These are phyloP conservation scores for Holothuria leucospilota DNA, from an alignment of 53 echinoderm and acorn worm genomes.

Conservation along the genomic window DNA sequence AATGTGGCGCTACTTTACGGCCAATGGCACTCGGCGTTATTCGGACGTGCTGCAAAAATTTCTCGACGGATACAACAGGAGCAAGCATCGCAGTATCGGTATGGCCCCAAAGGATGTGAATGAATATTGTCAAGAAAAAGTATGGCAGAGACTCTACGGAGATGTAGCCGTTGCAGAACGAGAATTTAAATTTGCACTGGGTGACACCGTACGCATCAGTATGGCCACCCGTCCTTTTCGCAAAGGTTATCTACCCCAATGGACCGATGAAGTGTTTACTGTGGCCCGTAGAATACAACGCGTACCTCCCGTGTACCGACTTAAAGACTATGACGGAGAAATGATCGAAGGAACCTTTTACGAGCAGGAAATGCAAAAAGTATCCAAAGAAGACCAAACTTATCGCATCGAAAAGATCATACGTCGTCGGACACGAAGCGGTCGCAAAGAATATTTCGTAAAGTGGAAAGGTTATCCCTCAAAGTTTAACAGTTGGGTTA, in stretches of 20 bases:
- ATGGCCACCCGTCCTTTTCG: constrained; percentile 40
- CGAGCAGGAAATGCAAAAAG: constrained; percentile 51
- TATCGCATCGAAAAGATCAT: constrained; percentile 41
- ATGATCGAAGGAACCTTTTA: constrained; percentile 1
- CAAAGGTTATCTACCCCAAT: constrained; percentile 50
- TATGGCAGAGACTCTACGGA: constrained; percentile 48
- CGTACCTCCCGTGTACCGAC: constrained; percentile 18
- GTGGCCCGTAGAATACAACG: not conserved
- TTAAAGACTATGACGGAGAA: constrained; percentile 38
- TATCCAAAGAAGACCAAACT: not conserved
- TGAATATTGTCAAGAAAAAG: constrained; percentile 27
- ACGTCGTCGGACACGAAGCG: not conserved
- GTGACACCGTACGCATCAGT: constrained; percentile 25
- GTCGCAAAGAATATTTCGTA: constrained; percentile 37
- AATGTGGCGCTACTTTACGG: constrained; percentile 54
- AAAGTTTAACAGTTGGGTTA: not conserved
- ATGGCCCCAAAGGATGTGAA: constrained; percentile 16
- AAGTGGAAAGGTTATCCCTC: constrained; percentile 18
- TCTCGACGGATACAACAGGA: constrained; percentile 22
- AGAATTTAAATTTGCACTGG: not conserved
- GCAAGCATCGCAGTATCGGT: constrained; percentile 42
- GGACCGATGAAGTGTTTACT: constrained; percentile 56
- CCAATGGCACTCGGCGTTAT: constrained; percentile 31
- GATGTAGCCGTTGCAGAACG: not conserved
- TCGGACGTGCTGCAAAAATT: constrained; percentile 22